Base-by-base conservation (phyloP, 2,797 vertebrate species). In the Myiothlypis coronata region DNA sequence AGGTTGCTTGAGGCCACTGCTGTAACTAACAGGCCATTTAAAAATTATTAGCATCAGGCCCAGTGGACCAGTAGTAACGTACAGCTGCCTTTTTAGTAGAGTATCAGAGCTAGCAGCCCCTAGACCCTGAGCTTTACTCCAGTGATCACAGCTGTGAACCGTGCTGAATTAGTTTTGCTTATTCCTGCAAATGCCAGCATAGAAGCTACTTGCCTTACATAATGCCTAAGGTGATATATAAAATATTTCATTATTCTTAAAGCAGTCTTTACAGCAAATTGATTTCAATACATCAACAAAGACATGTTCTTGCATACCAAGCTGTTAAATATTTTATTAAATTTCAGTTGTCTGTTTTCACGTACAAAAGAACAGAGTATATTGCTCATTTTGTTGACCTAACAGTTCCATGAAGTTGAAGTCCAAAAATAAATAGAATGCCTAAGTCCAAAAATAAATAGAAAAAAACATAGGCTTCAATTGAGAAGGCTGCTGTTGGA, bases 11-110 rank as follows among this genome's bases (percentile, higher is more conserved):
- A 97, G 90, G 84, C 78, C 79, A 92, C 26, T 94, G 59, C 92
- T 90, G 41, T 95, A 96, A 94, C 87, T 94, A 97, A 97, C 93
- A 90, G 72, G 85, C 77, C 89, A 95, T 95, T 97, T 96, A 95
- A 97, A 97, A 97, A 97, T 94, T 95, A 94, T 96, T 96, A 96
- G 56, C 89, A 41, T 94, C 83, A 89, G 81, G 50, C 89, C 89
- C 94, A 96, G 56, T 91, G 74, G 93, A 94, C 41, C 24, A 74
- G 41, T 80, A 60, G 60, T 83, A 49, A 96, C 92, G 64, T 82
- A 92, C 35, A 97, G 69, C 83, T 96, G 52, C 39, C 65, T 50
- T 72, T 68, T 72, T 84, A 79, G 50, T 39, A 55, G 37, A 72
- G 3, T 49, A 46, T 74, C 35, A 27, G 43, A 68, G 12, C 35